A percentile compares a stretch with the other conserved stretches of the same genome.
These are phyloP conservation scores for Chelon auratus DNA, from an alignment of 2,797 vertebrate genomes.

Conservation along the genomic window DNA sequence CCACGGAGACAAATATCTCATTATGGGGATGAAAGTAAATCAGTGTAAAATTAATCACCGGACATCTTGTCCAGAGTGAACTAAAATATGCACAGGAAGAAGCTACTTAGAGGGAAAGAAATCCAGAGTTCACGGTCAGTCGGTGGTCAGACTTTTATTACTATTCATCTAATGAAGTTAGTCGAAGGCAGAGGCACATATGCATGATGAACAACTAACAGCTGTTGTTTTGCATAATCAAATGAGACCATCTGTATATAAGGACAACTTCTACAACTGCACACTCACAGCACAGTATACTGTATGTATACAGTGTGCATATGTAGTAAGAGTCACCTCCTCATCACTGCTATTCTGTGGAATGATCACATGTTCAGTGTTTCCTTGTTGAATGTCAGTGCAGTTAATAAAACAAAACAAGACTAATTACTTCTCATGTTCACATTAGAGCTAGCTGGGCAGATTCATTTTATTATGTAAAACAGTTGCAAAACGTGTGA, in stretches of 20 bases:
- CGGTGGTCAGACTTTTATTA: conserved; percentile 21
- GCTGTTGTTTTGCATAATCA: conserved; percentile 26
- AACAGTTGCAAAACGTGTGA: conserved; percentile 37
- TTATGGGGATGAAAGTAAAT: conserved; percentile 50
- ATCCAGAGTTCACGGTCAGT: conserved; percentile 20
- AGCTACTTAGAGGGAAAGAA: conserved; percentile 13
- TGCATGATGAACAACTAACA: conserved; percentile 7
- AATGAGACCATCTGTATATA: neutral
- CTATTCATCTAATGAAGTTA: conserved; percentile 32
- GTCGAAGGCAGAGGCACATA: conserved; percentile 14
- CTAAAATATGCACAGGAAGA: conserved; percentile 40
- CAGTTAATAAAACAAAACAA: conserved; percentile 7
- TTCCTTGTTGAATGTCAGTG: conserved; percentile 16
- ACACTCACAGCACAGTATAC: neutral
- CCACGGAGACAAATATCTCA: conserved; percentile 65
- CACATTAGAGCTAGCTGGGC: conserved; percentile 25
- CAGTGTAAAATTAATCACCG: conserved; percentile 58
- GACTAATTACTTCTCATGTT: conserved; percentile 31
- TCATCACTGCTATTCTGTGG: neutral
- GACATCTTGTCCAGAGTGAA: conserved; percentile 28
- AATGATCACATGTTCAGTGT: conserved; percentile 1
- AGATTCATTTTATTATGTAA: conserved; percentile 43
- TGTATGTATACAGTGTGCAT: neutral
- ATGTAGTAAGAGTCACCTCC: neutral
- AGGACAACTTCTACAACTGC: neutral